Conservation (phyloP, 2,113 vertebrate genomes). For the Neomonachus schauinslandi region DNA sequence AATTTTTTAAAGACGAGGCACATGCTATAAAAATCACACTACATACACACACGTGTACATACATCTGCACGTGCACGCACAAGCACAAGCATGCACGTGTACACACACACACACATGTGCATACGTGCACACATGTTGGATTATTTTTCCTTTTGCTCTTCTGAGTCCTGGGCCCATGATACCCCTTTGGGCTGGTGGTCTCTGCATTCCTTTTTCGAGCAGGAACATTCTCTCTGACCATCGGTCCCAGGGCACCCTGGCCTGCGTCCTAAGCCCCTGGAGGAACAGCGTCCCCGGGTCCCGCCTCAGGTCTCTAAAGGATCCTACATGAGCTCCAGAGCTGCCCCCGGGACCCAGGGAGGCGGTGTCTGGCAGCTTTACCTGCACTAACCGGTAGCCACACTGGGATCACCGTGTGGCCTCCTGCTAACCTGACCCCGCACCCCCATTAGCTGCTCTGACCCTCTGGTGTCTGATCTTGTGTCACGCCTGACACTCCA, state of each 20-base stretch:
- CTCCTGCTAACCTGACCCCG: not conserved
- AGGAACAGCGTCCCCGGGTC: no score
- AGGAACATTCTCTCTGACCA: not conserved
- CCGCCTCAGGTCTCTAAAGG: not conserved
- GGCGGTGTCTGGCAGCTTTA: not conserved
- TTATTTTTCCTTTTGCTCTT: not conserved
- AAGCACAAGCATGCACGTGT: fast-evolving
- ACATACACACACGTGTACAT: not conserved
- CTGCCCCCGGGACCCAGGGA: no score
- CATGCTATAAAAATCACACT: not conserved
- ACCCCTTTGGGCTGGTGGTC: not conserved
- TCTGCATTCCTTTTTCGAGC: not conserved
- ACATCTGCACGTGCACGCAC: no score
- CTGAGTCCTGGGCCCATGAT: not conserved
- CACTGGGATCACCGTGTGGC: fast-evolving
- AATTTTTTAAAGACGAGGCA: not conserved
- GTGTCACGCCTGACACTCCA: not conserved
- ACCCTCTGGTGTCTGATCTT: not conserved
- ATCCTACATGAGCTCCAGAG: not conserved
- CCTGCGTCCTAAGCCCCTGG: not conserved
- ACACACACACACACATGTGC: fast-evolving
- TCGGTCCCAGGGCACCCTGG: not conserved
- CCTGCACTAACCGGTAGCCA: no score
- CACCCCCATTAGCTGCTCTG: no score
- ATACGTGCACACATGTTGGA: not conserved